A percentile compares a stretch with the other conserved stretches of the same genome.
These are phyloP conservation scores for Hozukius guyotensis DNA, from an alignment of 2,797 vertebrate species.

Conservation along the genomic window DNA sequence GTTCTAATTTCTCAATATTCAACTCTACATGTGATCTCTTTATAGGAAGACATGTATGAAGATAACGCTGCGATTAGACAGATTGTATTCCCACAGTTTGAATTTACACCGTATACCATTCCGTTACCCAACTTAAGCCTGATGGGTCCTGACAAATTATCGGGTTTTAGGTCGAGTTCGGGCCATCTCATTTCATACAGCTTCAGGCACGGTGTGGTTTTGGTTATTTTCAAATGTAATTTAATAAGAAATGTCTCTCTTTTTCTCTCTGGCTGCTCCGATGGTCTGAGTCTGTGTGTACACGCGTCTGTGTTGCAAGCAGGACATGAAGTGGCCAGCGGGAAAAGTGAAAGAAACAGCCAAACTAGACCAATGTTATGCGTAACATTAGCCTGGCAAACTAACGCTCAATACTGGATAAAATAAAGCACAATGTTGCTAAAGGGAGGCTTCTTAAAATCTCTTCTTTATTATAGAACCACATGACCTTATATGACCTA, in stretches of 20 bases:
- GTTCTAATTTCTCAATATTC: constrained; percentile 5
- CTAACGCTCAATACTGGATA: background rate
- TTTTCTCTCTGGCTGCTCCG: background rate
- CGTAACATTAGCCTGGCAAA: background rate
- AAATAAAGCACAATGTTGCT: background rate
- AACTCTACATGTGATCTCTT: background rate
- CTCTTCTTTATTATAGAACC: background rate
- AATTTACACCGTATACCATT: constrained; percentile 12
- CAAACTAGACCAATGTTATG: background rate
- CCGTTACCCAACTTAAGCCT: background rate
- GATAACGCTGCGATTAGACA: background rate
- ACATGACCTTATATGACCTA: background rate
- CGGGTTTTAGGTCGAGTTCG: constrained; percentile 17
- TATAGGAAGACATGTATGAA: background rate
- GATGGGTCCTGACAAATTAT: constrained; percentile 39
- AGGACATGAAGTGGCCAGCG: background rate
- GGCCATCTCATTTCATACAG: constrained; percentile 18
- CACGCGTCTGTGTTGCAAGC: background rate
- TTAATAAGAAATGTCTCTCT: constrained; percentile 15
- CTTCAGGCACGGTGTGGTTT: constrained; percentile 18
- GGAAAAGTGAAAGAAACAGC: background rate
- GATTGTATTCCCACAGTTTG: background rate
- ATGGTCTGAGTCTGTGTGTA: background rate
- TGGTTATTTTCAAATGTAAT: constrained; percentile 34
- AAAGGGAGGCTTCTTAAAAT: background rate